phyloP scores from a whole-genome alignment of 2,113 vertebrate species.

The Psophia crepitans region DNA sequence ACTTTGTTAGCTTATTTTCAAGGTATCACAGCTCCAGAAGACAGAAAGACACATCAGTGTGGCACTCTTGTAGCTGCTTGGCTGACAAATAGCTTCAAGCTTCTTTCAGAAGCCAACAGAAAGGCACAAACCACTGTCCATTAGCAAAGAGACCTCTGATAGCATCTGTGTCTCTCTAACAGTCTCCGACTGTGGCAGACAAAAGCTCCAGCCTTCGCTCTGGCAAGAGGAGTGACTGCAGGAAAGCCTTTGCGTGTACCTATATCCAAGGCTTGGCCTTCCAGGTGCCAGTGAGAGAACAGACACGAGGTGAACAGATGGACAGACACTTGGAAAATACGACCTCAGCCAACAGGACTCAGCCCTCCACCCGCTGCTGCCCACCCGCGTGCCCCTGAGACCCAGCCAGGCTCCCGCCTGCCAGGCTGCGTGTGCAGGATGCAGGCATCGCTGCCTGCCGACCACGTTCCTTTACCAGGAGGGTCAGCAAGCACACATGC shows the following conservation, averaged over 20 bases:
- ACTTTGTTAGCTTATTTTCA: neutral
- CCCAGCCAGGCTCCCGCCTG: fast-evolving
- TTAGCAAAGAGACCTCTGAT: neutral
- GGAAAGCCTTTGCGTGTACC: neutral
- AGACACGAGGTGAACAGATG: neutral
- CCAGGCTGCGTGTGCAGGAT: neutral
- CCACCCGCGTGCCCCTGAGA: neutral
- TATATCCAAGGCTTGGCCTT: neutral
- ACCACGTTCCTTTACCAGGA: neutral
- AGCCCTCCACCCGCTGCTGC: fast-evolving
- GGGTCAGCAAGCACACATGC: neutral
- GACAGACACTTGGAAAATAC: neutral
- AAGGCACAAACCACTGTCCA: neutral
- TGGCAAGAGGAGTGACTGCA: neutral
- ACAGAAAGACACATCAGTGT: neutral
- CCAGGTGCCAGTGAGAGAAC: neutral
- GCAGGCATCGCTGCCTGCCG: neutral
- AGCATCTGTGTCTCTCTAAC: neutral
- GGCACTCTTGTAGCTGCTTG: neutral
- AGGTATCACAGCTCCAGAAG: neutral
- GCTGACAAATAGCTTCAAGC: neutral
- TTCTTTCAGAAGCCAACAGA: neutral
- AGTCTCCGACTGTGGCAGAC: neutral
- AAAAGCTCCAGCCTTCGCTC: neutral
- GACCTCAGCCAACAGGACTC: neutral